These are phyloP conservation scores for Gnatocerus cornutus DNA, from an alignment of 2,888 invertebrate genomes.

Conservation along the genomic window DNA sequence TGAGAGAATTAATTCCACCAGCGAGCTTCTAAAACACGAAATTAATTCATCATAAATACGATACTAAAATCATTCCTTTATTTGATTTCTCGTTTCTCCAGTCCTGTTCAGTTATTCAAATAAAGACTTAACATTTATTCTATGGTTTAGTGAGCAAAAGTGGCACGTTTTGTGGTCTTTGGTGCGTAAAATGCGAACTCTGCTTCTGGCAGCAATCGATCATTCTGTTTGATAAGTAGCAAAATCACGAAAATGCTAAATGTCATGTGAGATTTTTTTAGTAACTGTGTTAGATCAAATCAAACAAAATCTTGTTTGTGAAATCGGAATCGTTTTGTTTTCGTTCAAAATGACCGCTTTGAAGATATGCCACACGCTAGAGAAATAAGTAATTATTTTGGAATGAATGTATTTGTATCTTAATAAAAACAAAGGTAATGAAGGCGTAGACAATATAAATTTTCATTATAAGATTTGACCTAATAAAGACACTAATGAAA, in stretches of 20 bases:
- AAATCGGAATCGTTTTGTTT: too few species aligned
- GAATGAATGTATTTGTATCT: too few species aligned
- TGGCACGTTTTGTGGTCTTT: background rate
- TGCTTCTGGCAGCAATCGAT: slow-evolving; percentile 5
- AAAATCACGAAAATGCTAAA: slow-evolving; percentile 1
- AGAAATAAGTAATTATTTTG: too few species aligned
- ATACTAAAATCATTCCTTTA: too few species aligned
- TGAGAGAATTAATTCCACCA: too few species aligned
- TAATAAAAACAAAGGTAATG: too few species aligned
- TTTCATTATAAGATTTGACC: background rate
- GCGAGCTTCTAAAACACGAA: too few species aligned
- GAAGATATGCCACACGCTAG: too few species aligned
- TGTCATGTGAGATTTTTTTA: slow-evolving; percentile 1
- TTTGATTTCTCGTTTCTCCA: too few species aligned
- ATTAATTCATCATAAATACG: too few species aligned
- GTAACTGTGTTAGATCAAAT: background rate
- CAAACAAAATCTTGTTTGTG: slow-evolving; percentile 3
- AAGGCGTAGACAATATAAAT: too few species aligned
- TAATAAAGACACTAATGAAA: slow-evolving; percentile 20
- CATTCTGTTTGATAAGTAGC: background rate
- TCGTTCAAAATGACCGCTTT: too few species aligned
- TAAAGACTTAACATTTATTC: background rate
- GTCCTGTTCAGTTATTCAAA: background rate
- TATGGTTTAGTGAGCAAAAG: background rate
- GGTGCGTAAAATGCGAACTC: background rate